These are phyloP conservation scores for Petrosia ficiformis DNA, from an alignment of 37 sponge, comb jelly and placozoan genomes.

Conservation along the genomic window DNA sequence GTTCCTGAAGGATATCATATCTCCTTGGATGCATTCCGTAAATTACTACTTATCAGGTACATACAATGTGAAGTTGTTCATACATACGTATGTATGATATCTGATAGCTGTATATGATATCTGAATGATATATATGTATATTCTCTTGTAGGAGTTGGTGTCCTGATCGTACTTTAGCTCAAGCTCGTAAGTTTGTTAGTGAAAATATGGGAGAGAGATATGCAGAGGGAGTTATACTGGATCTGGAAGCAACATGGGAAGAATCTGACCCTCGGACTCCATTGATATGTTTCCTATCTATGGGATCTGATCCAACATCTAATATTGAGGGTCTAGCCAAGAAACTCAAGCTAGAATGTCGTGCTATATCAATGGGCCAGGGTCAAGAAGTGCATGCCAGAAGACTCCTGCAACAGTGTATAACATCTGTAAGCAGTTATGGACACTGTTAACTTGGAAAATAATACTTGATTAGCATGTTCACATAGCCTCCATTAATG, in stretches of 20 bases:
- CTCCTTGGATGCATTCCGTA: conserved; percentile 85
- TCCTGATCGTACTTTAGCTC: conserved; percentile 94
- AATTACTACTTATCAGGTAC: conserved; percentile 87
- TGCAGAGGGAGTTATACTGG: conserved; percentile 96
- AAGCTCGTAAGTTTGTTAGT: conserved; percentile 92
- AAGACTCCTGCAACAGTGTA: conserved; percentile 85
- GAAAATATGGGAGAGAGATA: conserved; percentile 89
- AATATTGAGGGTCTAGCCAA: conserved; percentile 93
- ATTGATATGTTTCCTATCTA: conserved; percentile 95
- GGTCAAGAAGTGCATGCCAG: conserved; percentile 97
- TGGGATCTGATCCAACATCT: conserved; percentile 97
- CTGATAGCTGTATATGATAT: neutral
- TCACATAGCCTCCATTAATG: neutral
- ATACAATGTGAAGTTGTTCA: neutral
- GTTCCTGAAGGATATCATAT: conserved; percentile 95
- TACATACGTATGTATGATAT: neutral
- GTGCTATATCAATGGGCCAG: conserved; percentile 95
- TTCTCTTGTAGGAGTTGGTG: conserved; percentile 83
- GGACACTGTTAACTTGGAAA: neutral
- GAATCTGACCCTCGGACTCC: conserved; percentile 82
- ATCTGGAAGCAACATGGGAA: conserved; percentile 87
- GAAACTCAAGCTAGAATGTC: conserved; percentile 87
- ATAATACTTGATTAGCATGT: too few species aligned
- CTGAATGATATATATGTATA: neutral
- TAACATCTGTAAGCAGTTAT: conserved; percentile 52